These are phyloP conservation scores for Entomyzon cyanotis DNA, from an alignment of 2,113 vertebrate genomes.

Conservation along the genomic window DNA sequence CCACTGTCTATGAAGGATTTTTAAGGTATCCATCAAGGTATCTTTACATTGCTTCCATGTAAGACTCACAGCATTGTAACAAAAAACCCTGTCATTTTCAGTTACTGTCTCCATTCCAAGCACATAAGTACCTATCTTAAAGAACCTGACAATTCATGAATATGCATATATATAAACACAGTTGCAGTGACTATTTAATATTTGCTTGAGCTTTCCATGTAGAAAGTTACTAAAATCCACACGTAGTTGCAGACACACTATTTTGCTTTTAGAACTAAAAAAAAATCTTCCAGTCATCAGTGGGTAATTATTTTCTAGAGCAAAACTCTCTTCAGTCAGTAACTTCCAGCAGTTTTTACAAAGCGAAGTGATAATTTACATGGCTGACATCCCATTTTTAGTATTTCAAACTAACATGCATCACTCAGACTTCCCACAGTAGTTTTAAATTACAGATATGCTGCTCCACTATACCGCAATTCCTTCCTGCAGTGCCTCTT, in stretches of 20 bases:
- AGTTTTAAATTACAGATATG: slow-evolving; percentile 44
- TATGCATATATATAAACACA: not conserved
- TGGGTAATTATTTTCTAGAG: not conserved
- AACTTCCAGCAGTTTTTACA: not conserved
- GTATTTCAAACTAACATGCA: slow-evolving; percentile 32
- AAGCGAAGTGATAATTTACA: not conserved
- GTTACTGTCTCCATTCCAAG: not conserved
- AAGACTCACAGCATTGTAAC: not conserved
- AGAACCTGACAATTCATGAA: not conserved
- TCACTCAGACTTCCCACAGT: slow-evolving; percentile 6
- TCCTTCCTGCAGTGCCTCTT: slow-evolving; percentile 53
- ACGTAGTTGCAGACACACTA: not conserved
- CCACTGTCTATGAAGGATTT: not conserved
- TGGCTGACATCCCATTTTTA: not conserved
- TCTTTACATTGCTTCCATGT: not conserved
- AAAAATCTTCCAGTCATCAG: not conserved
- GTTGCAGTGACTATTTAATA: not conserved
- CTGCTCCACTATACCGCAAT: not conserved
- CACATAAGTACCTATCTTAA: not conserved
- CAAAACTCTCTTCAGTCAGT: not conserved
- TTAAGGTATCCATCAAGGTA: not conserved
- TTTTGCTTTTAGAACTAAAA: not conserved
- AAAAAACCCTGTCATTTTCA: not conserved
- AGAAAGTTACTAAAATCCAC: not conserved
- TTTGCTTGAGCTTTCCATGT: not conserved